Base-by-base conservation (phyloP, 2,888 invertebrate genomes). In the Patella pellucida region DNA sequence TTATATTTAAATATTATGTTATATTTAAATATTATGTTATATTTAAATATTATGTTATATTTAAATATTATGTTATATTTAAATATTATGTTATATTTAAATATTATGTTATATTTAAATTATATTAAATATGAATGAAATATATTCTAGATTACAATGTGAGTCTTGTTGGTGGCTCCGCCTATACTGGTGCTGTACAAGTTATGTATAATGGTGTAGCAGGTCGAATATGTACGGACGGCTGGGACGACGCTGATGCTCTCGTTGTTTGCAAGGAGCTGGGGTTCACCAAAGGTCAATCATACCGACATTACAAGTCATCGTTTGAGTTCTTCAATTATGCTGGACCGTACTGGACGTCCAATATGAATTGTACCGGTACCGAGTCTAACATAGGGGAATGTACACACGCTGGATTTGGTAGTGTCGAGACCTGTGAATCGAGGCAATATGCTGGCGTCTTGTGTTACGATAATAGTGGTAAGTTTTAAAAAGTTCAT, bases 321-420 rank as follows among this genome's bases (percentile, higher is more conserved):
- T 75, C 79, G 69, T 81, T 84, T 70, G 79, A 79, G 12, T 83
- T 83, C 67, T 78, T 81, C n/a, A 72, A 71, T 72, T 72, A 74
- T 68, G 67, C 74, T n/a, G 83, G 83, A 4, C 92, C 93, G 4
- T 95, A 94, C 85, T 92, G 94, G 89, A 94, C 95, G 91, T 84
- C 84, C 9, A 71, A 83, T 15, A 83, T 86, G 11, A 79, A 80
- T 52, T 87, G 87, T 76, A 80, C 76, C 27, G 86, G 86, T 11
- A 84, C 83, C 52, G 87, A 87, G 71, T 69, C 79, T 0, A 75
- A 72, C 3, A 72, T 87, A 19, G 73, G 69, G 7, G 78, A 84
- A 19, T 87, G 87, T 79, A 71, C 71, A 1, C 85, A 85, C 72
- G 71, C 67, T 5, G 84, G 82, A 12, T 84, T 84, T 71, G 86